Conservation (phyloP, 1,140 invertebrate species). For the Drosophila parvula region DNA sequence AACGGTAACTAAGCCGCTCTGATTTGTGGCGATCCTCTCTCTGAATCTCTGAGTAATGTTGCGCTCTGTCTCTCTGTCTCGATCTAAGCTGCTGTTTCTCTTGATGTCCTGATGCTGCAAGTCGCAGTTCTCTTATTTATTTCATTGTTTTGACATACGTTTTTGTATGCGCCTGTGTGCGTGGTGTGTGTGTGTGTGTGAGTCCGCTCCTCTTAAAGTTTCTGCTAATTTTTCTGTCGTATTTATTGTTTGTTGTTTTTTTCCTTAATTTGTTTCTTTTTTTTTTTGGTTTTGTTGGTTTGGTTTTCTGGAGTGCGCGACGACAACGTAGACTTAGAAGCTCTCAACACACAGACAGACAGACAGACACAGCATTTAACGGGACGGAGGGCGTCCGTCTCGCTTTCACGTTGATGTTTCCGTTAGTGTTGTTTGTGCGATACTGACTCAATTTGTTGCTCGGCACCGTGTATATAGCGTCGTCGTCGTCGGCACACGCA, state of each 20-base stretch:
- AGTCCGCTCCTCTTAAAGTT: slow-evolving; percentile 22
- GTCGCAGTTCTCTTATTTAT: background rate
- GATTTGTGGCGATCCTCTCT: slow-evolving; percentile 8
- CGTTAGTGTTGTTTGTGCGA: slow-evolving; percentile 84
- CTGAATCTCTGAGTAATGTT: background rate
- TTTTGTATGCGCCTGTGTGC: slow-evolving; percentile 23
- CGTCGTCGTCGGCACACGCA: slow-evolving; percentile 20
- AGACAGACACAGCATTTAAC: slow-evolving; percentile 42
- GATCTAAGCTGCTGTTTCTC: slow-evolving; percentile 11
- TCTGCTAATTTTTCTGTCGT: slow-evolving; percentile 7
- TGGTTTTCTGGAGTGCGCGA: slow-evolving; percentile 29
- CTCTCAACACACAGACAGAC: slow-evolving; percentile 41
- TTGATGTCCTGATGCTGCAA: slow-evolving; percentile 9
- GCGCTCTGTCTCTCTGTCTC: background rate
- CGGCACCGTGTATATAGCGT: slow-evolving; percentile 70
- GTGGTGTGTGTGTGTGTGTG: slow-evolving; percentile 25
- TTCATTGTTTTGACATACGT: slow-evolving; percentile 11
- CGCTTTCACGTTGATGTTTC: slow-evolving; percentile 81
- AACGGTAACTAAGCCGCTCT: slow-evolving; percentile 4
- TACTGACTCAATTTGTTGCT: slow-evolving; percentile 83
- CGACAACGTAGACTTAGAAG: slow-evolving; percentile 18
- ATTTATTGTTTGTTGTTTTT: slow-evolving; percentile 1
- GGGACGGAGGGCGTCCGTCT: slow-evolving; percentile 69
- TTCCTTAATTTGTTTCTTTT: background rate
- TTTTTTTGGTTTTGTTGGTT: background rate